These are phyloP conservation scores for Novumbra hubbsi DNA, from an alignment of 2,797 vertebrate species.

Conservation along the genomic window DNA sequence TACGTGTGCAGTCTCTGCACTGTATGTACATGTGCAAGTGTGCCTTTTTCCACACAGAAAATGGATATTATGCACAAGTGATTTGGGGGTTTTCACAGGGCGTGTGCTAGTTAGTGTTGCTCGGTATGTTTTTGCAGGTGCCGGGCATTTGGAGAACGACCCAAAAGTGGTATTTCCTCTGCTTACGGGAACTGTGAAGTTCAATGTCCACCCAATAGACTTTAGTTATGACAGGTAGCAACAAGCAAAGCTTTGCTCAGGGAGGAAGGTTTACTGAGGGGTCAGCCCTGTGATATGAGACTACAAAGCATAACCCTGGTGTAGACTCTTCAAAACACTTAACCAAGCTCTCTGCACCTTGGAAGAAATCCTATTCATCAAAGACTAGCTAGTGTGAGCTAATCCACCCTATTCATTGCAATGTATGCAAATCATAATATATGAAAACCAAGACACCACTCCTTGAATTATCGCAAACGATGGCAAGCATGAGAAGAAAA, in stretches of 20 bases:
- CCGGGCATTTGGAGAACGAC: constrained; percentile 69
- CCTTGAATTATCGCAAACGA: not conserved
- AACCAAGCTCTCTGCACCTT: constrained; percentile 32
- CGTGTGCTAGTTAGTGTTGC: constrained; percentile 41
- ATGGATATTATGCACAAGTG: constrained; percentile 53
- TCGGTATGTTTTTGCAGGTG: constrained; percentile 80
- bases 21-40: constrained; percentile 18
- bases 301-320: not conserved
- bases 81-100: constrained; percentile 61
- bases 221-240: constrained; percentile 10
- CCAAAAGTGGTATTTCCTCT: constrained; percentile 80
- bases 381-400: constrained; percentile 3
- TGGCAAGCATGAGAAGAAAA: not conserved
- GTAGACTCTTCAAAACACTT: constrained; percentile 29
- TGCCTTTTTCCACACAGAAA: not conserved
- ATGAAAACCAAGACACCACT: not conserved
- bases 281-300: constrained; percentile 12
- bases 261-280: constrained; percentile 9
- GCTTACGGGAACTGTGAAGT: constrained; percentile 70
- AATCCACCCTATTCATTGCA: not conserved
- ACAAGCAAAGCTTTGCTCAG: not conserved
- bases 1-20: constrained; percentile 6
- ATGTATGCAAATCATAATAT: not conserved
- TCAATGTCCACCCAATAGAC: not conserved
- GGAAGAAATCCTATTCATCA: constrained; percentile 35